Evolutionary conservation across 2,888 invertebrate species (phyloP).

Genomic region (Melieria picta): DNA sequence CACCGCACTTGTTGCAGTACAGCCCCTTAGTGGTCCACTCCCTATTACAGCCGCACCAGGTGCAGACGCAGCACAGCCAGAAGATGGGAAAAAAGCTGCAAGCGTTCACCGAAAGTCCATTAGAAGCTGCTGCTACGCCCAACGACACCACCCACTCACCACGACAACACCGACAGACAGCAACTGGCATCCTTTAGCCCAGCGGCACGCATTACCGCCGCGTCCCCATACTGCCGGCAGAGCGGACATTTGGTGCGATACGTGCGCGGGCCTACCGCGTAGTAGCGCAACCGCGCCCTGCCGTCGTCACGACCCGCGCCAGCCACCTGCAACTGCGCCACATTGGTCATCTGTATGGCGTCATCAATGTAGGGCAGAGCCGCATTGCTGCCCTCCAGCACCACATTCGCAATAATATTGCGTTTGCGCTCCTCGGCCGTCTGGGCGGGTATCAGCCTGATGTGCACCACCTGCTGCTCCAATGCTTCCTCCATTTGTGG

Average conservation of each 20-base stretch:
- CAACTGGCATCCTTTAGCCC: slow-evolving; percentile 55
- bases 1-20: slow-evolving; percentile 58
- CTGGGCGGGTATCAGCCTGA: slow-evolving; percentile 54
- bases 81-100: slow-evolving; percentile 56
- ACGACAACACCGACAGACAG: slow-evolving; percentile 58
- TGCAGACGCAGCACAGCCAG: slow-evolving; percentile 58
- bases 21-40: slow-evolving; percentile 59
- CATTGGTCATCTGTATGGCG: slow-evolving; percentile 40
- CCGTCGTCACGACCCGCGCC: slow-evolving; percentile 18
- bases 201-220: slow-evolving; percentile 57
- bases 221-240: slow-evolving; percentile 56
- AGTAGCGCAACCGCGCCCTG: slow-evolving; percentile 52
- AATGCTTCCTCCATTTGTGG: too few relatives aligned
- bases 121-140: too few relatives aligned
- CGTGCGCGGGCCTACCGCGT: slow-evolving; percentile 59
- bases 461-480: slow-evolving; percentile 49
- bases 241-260: slow-evolving; percentile 60
- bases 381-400: slow-evolving; percentile 50
- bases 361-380: slow-evolving; percentile 57
- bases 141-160: slow-evolving; percentile 48
- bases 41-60: slow-evolving; percentile 59
- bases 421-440: slow-evolving; percentile 54
- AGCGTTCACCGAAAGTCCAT: background rate
- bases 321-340: slow-evolving; percentile 35
- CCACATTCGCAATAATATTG: slow-evolving; percentile 57